phyloP scores from a whole-genome alignment of 2,797 vertebrate species.

The Microctenopoma steveboyesi region DNA sequence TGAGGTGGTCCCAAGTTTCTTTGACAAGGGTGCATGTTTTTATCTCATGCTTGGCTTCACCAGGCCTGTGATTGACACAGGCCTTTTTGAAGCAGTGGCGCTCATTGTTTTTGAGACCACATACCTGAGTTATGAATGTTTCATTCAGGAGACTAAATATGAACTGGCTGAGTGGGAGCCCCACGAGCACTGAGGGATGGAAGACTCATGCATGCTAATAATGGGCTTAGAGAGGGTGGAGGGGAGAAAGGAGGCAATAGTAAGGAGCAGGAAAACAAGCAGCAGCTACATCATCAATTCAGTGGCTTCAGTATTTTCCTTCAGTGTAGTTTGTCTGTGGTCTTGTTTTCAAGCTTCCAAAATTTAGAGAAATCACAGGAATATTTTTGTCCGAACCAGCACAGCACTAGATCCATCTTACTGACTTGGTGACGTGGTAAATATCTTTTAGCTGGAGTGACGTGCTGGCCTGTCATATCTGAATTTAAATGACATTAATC shows the following conservation, averaged over 20 bases:
- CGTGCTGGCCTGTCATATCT: constrained; percentile 58
- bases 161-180: constrained; percentile 61
- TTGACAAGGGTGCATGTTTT: constrained; percentile 64
- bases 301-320: constrained; percentile 13
- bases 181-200: constrained; percentile 36
- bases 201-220: constrained; percentile 69
- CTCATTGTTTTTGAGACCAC: constrained; percentile 80
- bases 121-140: constrained; percentile 83
- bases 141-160: constrained; percentile 76
- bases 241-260: constrained; percentile 23
- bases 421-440: constrained; percentile 60
- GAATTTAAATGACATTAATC: constrained; percentile 68
- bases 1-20: constrained; percentile 59
- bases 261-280: constrained; percentile 15
- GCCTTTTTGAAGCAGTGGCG: constrained; percentile 59
- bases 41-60: constrained; percentile 66
- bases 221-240: constrained; percentile 40
- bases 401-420: constrained; percentile 71
- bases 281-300: constrained; percentile 21
- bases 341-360: constrained; percentile 11
- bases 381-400: constrained; percentile 51
- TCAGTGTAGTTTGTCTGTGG: not conserved
- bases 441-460: constrained; percentile 57
- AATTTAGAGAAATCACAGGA: constrained; percentile 33
- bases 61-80: constrained; percentile 71